Evolutionary conservation across 1,140 invertebrate species (phyloP), one percentile per base, ranked within the genome.

Genomic region (Drosophila sp.): DNA sequence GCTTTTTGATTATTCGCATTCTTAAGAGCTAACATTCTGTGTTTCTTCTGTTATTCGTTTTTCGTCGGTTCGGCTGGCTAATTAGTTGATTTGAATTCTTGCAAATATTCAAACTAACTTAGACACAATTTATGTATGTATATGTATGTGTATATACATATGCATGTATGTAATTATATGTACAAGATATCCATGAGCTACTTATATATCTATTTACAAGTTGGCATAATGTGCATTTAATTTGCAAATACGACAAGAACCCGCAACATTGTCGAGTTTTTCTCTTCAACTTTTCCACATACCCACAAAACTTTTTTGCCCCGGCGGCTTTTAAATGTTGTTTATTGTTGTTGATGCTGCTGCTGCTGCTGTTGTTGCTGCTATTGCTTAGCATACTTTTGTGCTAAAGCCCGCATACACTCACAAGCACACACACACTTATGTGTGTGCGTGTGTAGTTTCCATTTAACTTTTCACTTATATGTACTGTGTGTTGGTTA

Each of bases 1-100:
- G 84, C 84, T 87, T 87, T 85, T 87, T 87, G 84, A 87, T 87
- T 87, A 87, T 89, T 79, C 79, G 72, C 83, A 79, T 87, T 84
- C 71, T 89, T 50, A 50, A 3, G 76, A 86, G 79, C 76, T 86
- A 72, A 62, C 66, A 68, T 70, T 41, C 40, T 68, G 44, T 55
- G 47, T 62, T 40, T 2, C 3, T 58, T 74, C 41, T 64, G 23
- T 66, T 60, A 32, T 27, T 60, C 44, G n/a, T 54, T 30, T 60
- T n/a, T 32, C 69, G 68, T 76, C 61, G 68, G 55, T 67, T 17
- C 23, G 60, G 71, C 33, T 79, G 79, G 70, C 66, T 87, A 85
- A 86, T 86, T 83, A 83, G 74, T 27, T 67, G 66, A 25, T 66
- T 25, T 56, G 70, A 35, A 44, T 64, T 29, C 10, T 10, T 29